Conservation (phyloP, 2,797 vertebrate species). For the Sciurus carolinensis region DNA sequence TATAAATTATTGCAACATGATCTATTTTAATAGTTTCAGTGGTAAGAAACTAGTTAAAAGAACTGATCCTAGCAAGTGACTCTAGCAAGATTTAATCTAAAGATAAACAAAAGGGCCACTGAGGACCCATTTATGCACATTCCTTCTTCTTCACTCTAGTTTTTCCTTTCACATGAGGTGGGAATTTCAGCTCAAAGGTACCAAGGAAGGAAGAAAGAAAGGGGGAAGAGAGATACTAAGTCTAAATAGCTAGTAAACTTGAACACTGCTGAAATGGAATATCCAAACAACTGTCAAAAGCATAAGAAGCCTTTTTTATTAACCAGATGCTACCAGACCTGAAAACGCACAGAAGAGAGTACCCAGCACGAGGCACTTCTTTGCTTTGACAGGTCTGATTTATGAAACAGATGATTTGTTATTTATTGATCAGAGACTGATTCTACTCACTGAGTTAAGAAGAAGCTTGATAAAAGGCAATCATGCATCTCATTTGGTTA, state of each 20-base stretch:
- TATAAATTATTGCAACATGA: neutral
- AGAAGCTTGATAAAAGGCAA: conserved; percentile 82
- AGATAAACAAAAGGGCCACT: neutral
- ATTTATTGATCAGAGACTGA: conserved; percentile 87
- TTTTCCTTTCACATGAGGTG: neutral
- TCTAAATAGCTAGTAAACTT: conserved; percentile 65
- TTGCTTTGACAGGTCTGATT: conserved; percentile 82
- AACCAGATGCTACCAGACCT: conserved; percentile 65
- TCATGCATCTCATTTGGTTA: conserved; percentile 82
- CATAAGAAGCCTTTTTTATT: conserved; percentile 64
- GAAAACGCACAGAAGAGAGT: conserved; percentile 46
- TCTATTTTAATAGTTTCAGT: neutral
- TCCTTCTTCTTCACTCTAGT: neutral
- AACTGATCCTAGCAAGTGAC: neutral
- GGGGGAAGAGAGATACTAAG: neutral
- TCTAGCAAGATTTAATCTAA: neutral
- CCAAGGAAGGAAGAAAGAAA: conserved; percentile 31
- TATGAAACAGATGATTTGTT: conserved; percentile 84
- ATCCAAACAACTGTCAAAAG: conserved; percentile 74
- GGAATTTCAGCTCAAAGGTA: conserved; percentile 1
- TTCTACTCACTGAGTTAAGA: conserved; percentile 82
- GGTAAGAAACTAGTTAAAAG: neutral
- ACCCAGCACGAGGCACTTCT: conserved; percentile 48
- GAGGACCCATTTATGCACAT: neutral
- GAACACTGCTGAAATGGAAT: conserved; percentile 69